Base-by-base conservation (phyloP, 2,888 invertebrate species). In the Acanthosepion lycidas region DNA sequence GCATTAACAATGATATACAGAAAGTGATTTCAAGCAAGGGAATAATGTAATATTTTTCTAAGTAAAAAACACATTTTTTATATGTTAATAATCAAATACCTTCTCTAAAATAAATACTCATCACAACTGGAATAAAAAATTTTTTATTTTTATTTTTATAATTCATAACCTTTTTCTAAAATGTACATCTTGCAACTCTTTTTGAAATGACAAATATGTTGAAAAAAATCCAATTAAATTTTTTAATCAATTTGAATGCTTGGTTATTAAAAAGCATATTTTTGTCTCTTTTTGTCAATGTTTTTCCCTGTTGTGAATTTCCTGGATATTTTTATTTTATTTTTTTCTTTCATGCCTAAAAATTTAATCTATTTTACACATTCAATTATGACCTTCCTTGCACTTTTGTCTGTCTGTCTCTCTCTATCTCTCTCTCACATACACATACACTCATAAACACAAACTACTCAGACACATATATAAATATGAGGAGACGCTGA, bases 361-460 rank as follows among this genome's bases (percentile, higher is more conserved):
- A 78, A 78, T 78, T 78, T 78, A 78, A 78, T 78, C n/a, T 78
- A 78, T 78, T 78, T 78, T 78, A 78, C 78, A n/a, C n/a, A 78
- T n/a, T 78, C n/a, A 78, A 78, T 12, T 78, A 78, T 78, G 78
- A n/a, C 8, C 78, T 78, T 78, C 8, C 78, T 78, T 78, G 78
- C 78, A 78, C 20, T 59, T 59, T 59, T 59, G 59, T 59, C 23
- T 42, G 42, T 42, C 42, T 42, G 42, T 42, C 42, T 42, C 42
- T 42, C 42, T 42, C 42, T 42, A 1, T 42, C 42, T 59, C 23
- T 26, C 15, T 4, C 12, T 4, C 28, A 78, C 9, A 78, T 1
- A n/a, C 18, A 78, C 18, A 78, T 12, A 78, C n/a, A 78, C 8
- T 8, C 18, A 12, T 28, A 78, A 6, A 12, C n/a, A 78, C 12